Base-by-base conservation (phyloP, 2,888 invertebrate species). In the Zeuzera pyrina region DNA sequence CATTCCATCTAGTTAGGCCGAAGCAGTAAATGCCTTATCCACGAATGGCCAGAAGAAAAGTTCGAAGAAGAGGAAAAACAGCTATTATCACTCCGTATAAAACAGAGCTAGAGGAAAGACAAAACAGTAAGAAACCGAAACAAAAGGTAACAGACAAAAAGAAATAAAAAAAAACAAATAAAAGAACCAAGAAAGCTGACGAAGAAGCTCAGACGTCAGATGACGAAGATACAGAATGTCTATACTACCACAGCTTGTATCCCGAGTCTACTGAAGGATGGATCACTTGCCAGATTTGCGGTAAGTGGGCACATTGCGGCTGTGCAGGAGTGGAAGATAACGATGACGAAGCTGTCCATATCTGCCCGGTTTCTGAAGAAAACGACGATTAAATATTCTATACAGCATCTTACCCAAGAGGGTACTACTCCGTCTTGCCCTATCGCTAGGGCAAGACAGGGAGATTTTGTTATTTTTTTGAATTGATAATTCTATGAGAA, bases 251-350 rank as follows among this genome's bases (percentile, higher is more conserved):
- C 26, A 34, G 25, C 12, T 12, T 21, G 13, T 45, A 39, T 36
- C 33, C 39, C 15, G 42, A 45, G 28, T 45, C 47, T 14, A 32
- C 38, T 12, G 41, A 45, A 29, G 13, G 33, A 39, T 47, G 45
- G 45, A 41, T 43, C 24, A 35, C 31, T 12, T 45, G 45, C 28
- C 42, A 43, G 15, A 39, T 41, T n/a, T 45, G 42, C 38, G 41
- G 36, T 32, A 30, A 23, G 7, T 41, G 43, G 44, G 41, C 42
- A 16, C 45, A 47, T 30, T 43, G 43, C 36, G 32, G 33, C 29
- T 49, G 46, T 39, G 44, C 50, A 30, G 45, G 49, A 7, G 32
- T 46, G 26, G 44, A 47, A 10, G 45, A 49, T 25, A 38, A 48
- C 15, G 43, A 49, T 25, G 50, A 51, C 15, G 42, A 46, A 13